These are phyloP conservation scores for Heterodera filipjevi DNA, from an alignment of 2,888 invertebrate genomes.

Conservation along the genomic window DNA sequence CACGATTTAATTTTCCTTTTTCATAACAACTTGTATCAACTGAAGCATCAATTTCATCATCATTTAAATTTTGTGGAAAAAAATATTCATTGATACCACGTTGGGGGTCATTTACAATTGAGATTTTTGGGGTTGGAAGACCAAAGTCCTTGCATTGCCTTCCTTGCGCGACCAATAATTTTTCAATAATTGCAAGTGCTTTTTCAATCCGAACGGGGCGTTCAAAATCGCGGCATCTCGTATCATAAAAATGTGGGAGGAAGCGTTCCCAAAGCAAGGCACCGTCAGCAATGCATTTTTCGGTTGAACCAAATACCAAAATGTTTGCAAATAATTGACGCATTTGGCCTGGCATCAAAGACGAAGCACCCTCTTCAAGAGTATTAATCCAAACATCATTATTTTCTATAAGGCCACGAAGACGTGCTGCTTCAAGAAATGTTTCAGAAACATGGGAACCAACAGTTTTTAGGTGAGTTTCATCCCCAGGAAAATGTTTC, in stretches of 20 bases:
- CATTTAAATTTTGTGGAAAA: conserved; percentile 4
- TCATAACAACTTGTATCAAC: neutral
- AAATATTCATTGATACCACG: conserved; percentile 15
- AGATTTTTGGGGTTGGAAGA: neutral
- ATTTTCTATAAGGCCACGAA: conserved; percentile 13
- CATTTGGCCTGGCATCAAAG: conserved; percentile 1
- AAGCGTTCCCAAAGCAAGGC: conserved; percentile 1
- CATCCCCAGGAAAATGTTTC: conserved; percentile 18
- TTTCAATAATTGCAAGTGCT: neutral
- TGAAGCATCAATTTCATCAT: conserved; percentile 4
- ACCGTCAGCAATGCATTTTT: conserved; percentile 9
- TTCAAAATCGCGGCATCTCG: neutral
- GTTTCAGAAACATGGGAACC: neutral
- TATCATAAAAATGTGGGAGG: neutral
- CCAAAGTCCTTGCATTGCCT: conserved; percentile 2
- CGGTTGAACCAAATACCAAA: conserved; percentile 13
- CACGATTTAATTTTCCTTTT: neutral
- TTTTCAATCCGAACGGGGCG: neutral
- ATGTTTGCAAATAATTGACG: conserved; percentile 16
- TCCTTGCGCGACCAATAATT: neutral
- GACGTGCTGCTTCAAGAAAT: conserved; percentile 13
- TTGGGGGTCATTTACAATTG: conserved; percentile 8
- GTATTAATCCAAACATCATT: conserved; percentile 2
- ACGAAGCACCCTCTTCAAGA: neutral
- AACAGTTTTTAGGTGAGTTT: conserved; percentile 4